Evolutionary conservation across 2,888 invertebrate genomes (phyloP).

Genomic region (Apodemia duryi): DNA sequence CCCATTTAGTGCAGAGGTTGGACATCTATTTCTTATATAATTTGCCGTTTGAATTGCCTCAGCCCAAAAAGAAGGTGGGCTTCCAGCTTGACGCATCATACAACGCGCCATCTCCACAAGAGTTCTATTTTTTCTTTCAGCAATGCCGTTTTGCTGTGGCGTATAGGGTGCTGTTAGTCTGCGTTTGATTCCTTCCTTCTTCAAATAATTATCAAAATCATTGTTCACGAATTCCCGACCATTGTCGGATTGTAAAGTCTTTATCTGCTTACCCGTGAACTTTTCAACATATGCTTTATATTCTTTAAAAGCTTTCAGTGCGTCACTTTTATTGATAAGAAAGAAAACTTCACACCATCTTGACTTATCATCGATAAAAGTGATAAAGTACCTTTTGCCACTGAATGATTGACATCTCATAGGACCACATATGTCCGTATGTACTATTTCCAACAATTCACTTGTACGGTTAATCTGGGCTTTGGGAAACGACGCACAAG

Average conservation of each 20-base stretch:
- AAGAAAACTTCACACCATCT: conserved; percentile 27
- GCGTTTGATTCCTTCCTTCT: conserved; percentile 19
- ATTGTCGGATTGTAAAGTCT: conserved; percentile 26
- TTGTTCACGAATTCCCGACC: conserved; percentile 23
- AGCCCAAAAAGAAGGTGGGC: conserved; percentile 23
- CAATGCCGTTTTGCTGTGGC: conserved; percentile 16
- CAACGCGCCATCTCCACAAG: conserved; percentile 26
- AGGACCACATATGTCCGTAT: conserved; percentile 27
- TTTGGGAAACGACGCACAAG: conserved; percentile 11
- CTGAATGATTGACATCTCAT: conserved; percentile 22
- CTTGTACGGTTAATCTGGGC: background rate
- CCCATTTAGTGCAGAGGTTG: conserved; percentile 20
- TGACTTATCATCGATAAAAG: conserved; percentile 28
- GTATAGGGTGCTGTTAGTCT: conserved; percentile 16
- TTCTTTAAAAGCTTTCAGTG: conserved; percentile 22
- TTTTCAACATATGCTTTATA: conserved; percentile 25
- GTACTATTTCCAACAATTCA: conserved; percentile 15
- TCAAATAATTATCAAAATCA: conserved; percentile 20
- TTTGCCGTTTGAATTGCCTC: conserved; percentile 24
- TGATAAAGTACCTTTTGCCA: conserved; percentile 26
- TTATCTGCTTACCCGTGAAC: conserved; percentile 21
- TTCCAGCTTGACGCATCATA: conserved; percentile 27
- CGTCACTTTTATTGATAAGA: conserved; percentile 24
- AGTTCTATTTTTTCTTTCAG: conserved; percentile 21
- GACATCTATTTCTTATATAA: conserved; percentile 22